Evolutionary conservation across 2,888 invertebrate species (phyloP), one percentile per base, ranked within the genome.

Genomic region (Chymomyza procnemis): DNA sequence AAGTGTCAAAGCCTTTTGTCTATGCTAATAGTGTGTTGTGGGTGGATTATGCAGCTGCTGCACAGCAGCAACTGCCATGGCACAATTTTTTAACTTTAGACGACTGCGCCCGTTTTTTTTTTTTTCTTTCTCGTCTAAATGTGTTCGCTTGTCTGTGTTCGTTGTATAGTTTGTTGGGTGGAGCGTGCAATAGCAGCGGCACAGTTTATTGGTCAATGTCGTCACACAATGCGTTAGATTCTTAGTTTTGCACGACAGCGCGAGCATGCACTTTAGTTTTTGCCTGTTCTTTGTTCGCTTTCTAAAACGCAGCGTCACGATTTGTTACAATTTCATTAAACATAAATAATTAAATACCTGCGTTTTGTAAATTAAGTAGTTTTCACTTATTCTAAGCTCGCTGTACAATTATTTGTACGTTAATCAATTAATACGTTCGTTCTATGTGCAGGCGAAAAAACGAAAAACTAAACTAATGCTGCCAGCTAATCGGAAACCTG

Each of bases 121-220:
- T 76, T 67, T 65, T 75, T 58, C 61, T 59, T 68, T 64, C 52
- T 56, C 48, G 61, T 64, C 14, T 16, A 18, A 3, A 50, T 18
- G 16, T 16, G 16, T 50, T 48, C 6, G 22, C 22, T 22, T 16
- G 50, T 14, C 14, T 50, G 50, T 62, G 52, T 41, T 46, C 60
- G 52, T 50, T 46, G 50, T 62, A 52, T 52, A 19, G 60, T 65
- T 61, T 46, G 21, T 59, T 47, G 19, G 34, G 58, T 54, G 60
- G 64, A 46, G 55, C 61, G 50, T 59, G 30, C 26, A 22, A 59
- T 54, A 66, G 69, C 63, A n/a, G 34, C 8, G 12, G 48, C 30
- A 21, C 62, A 61, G 55, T 69, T 69, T 67, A 71, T 4, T n/a
- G 8, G 78, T 82, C 81, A 85, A 81, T 81, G 81, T 82, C 81